These are phyloP conservation scores for Phalloptychus januarius DNA, from an alignment of 2,797 vertebrate species.

Conservation along the genomic window DNA sequence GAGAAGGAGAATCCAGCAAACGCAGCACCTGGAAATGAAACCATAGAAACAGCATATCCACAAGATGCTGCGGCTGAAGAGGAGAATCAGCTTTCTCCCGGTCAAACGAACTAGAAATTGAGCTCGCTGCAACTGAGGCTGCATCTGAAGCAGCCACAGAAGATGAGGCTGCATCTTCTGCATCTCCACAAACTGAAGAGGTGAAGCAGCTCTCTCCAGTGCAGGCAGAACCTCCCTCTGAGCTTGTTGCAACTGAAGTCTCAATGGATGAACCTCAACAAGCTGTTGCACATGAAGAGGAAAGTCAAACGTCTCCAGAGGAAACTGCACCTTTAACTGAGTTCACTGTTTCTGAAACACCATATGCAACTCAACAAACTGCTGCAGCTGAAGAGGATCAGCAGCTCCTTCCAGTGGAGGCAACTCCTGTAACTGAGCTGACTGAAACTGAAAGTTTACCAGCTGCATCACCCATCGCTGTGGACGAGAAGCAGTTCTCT, in stretches of 20 bases:
- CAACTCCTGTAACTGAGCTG: neutral
- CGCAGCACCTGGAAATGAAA: neutral
- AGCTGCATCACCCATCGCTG: neutral
- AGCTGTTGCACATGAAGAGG: neutral
- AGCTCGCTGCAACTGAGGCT: neutral
- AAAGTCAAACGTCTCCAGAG: neutral
- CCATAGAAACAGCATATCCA: neutral
- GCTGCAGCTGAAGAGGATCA: neutral
- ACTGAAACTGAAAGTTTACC: neutral
- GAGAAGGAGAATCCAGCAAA: neutral
- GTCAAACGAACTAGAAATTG: neutral
- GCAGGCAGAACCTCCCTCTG: neutral
- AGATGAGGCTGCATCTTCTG: neutral
- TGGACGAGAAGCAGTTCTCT: neutral
- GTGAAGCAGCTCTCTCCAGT: neutral
- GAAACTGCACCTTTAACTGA: neutral
- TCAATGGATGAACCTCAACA: neutral
- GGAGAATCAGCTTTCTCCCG: neutral
- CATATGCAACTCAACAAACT: conserved; percentile 8
- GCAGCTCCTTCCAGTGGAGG: neutral
- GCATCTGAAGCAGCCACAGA: no score
- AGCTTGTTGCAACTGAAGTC: neutral
- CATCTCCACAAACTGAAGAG: neutral
- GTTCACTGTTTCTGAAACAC: conserved; percentile 11
- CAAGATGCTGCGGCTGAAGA: neutral